These are phyloP conservation scores for Iguana delicatissima DNA, from an alignment of 2,797 vertebrate species.

Conservation along the genomic window DNA sequence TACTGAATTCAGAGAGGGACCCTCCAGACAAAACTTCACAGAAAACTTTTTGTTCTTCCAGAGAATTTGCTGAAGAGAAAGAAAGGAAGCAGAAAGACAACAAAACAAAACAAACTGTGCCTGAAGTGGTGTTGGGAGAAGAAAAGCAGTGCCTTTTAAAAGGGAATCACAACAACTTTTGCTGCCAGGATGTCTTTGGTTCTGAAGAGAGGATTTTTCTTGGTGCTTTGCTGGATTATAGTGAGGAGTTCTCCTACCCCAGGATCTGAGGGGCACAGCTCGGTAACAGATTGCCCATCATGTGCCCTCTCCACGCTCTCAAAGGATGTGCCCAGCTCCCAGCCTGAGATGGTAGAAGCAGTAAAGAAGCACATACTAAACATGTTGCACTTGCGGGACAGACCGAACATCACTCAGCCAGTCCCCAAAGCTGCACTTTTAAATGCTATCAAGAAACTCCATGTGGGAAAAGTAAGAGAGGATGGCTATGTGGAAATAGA, in stretches of 20 bases:
- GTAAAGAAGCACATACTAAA: constrained; percentile 96
- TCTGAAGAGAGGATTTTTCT: constrained; percentile 83
- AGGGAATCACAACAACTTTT: constrained; percentile 81
- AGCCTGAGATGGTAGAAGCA: constrained; percentile 94
- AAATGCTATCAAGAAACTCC: constrained; percentile 92
- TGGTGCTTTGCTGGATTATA: constrained; percentile 85
- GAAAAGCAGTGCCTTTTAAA: constrained; percentile 82
- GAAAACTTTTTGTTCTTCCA: constrained; percentile 86
- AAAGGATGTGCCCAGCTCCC: constrained; percentile 83
- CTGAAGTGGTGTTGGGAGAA: constrained; percentile 72
- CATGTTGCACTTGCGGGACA: constrained; percentile 94
- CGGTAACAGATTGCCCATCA: constrained; percentile 86
- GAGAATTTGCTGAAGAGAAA: constrained; percentile 82
- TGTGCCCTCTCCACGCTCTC: constrained; percentile 87
- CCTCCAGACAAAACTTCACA: constrained; percentile 86
- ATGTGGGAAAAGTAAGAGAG: constrained; percentile 90
- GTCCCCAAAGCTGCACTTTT: constrained; percentile 93
- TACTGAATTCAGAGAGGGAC: constrained; percentile 83
- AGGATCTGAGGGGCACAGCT: constrained; percentile 79
- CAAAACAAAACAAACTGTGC: constrained; percentile 65
- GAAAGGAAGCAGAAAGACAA: constrained; percentile 68
- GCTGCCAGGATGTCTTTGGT: constrained; percentile 87
- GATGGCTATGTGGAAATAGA: constrained; percentile 94
- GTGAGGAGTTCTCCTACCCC: constrained; percentile 86
- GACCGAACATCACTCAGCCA: constrained; percentile 93